Evolutionary conservation across 2,888 invertebrate species (phyloP).

Genomic region (Pseudoips prasinana): DNA sequence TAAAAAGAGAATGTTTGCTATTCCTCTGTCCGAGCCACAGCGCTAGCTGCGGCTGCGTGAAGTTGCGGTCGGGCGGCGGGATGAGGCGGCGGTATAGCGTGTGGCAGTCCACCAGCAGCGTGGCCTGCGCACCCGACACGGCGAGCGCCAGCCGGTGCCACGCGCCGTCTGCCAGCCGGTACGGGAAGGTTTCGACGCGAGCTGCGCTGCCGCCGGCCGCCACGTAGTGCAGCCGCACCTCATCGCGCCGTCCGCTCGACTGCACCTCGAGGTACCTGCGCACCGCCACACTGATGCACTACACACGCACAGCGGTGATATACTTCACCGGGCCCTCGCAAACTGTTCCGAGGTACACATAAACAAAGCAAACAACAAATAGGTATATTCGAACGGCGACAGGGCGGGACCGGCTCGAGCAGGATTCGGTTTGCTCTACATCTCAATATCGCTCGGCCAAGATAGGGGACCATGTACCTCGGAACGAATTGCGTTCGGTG

Average conservation of each 20-base stretch:
- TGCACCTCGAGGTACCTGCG: slow-evolving; percentile 94
- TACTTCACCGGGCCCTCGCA: slow-evolving; percentile 58
- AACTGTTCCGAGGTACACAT: slow-evolving; percentile 82
- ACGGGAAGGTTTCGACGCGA: slow-evolving; percentile 93
- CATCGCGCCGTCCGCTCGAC: slow-evolving; percentile 93
- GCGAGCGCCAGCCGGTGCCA: slow-evolving; percentile 94
- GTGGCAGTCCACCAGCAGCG: slow-evolving; percentile 93
- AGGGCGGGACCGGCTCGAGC: slow-evolving; percentile 63
- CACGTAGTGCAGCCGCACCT: slow-evolving; percentile 92
- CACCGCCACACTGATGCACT: slow-evolving; percentile 48
- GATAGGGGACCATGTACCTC: slow-evolving; percentile 82
- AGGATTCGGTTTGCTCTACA: slow-evolving; percentile 78
- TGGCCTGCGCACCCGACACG: slow-evolving; percentile 91
- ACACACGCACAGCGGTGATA: slow-evolving; percentile 39
- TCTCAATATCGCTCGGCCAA: slow-evolving; percentile 82
- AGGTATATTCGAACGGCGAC: slow-evolving; percentile 63
- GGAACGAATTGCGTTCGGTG: slow-evolving; percentile 79
- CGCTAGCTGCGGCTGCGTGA: slow-evolving; percentile 86
- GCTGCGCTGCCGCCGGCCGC: slow-evolving; percentile 82
- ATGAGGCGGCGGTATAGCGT: slow-evolving; percentile 91
- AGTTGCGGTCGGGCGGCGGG: slow-evolving; percentile 89
- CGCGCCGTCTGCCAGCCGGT: slow-evolving; percentile 91
- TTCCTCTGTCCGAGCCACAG: slow-evolving; percentile 95
- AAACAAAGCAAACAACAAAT: slow-evolving; percentile 78
- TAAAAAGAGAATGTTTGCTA: slow-evolving; percentile 91